Evolutionary conservation across 2,113 vertebrate genomes (phyloP), one percentile per base, ranked within the genome.

Genomic region (Cranoglanis bouderius): DNA sequence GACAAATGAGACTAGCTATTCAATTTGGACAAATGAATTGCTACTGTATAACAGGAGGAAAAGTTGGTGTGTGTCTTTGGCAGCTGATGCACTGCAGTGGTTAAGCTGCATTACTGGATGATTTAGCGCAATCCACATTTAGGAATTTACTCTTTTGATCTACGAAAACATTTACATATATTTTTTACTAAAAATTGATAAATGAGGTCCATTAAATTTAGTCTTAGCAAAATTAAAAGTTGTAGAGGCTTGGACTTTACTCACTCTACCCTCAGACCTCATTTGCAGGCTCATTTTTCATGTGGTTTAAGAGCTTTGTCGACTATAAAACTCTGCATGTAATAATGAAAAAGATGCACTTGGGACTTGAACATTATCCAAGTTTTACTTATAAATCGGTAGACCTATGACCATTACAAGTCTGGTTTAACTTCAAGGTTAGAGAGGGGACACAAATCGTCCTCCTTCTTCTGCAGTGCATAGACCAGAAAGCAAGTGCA

Each of bases 241-340:
- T 82, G 78, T 53, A 55, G 49, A 70, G 78, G 16, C 18, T 78
- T 78, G 81, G 57, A 86, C 74, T 65, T 63, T 67, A 16, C 43
- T 26, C 75, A 61, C 74, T 67, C 35, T 67, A 49, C 43, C 29
- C 86, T 53, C 13, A 0, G 43, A 35, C n/a, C 19, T 40, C 86
- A 87, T 53, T 87, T 53, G 77, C 77, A 53, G 86, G 59, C 32
- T 35, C 16, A 51, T 85, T 19, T 85, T 84, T 67, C 67, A 85
- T 67, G 43, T 85, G 83, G 16, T 85, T 67, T 32, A 26, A 67
- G 61, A 67, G 61, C 26, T 67, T 84, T 55, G 26, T 70, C 63
- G 18, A 87, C 77, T 57, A 43, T 87, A 87, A 87, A 88, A 59
- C 63, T 40, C 29, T 59, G 80, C 81, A 75, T 59, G 87, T n/a